Percentiles rank a stretch among this genome's conserved stretches.
phyloP scores from a whole-genome alignment of 2,888 invertebrate species.

The Caenorhabditis sp. region DNA sequence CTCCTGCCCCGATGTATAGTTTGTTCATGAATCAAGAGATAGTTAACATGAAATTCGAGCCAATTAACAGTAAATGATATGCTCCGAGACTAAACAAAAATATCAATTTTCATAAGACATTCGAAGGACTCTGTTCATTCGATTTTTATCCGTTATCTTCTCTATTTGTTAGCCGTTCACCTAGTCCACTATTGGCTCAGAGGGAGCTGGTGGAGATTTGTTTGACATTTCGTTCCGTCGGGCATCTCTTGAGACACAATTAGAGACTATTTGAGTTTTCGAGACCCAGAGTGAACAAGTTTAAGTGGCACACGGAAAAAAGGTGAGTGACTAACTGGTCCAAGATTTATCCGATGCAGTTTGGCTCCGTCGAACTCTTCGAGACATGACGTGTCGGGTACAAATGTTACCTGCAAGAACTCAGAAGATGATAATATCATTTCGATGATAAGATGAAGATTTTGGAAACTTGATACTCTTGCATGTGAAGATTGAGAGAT shows the following conservation, averaged over 20 bases:
- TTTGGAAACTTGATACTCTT: conserved; percentile 25
- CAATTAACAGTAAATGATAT: conserved; percentile 23
- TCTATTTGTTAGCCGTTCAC: conserved; percentile 38
- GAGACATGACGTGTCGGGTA: conserved; percentile 70
- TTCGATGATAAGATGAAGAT: conserved; percentile 17
- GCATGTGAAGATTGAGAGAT: conserved; percentile 20
- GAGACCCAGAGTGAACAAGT: conserved; percentile 46
- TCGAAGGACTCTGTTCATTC: conserved; percentile 15
- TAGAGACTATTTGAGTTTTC: conserved; percentile 17
- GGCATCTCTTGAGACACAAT: conserved; percentile 52
- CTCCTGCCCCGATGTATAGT: not conserved
- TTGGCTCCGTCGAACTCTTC: conserved; percentile 69
- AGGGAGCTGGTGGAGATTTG: conserved; percentile 22
- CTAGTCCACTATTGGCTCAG: conserved; percentile 34
- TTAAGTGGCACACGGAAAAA: conserved; percentile 41
- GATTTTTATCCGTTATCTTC: conserved; percentile 29
- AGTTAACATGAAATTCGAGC: conserved; percentile 21
- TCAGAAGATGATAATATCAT: not conserved
- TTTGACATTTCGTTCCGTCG: conserved; percentile 58
- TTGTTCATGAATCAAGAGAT: too few species aligned
- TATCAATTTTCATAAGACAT: conserved; percentile 46
- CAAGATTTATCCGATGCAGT: conserved; percentile 64
- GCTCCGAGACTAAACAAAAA: conserved; percentile 21
- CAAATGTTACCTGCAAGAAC: conserved; percentile 66
- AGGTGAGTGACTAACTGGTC: conserved; percentile 55